Evolutionary conservation across 2,888 invertebrate species (phyloP), one percentile per base, ranked within the genome.

Genomic region (Dasypolia templi): DNA sequence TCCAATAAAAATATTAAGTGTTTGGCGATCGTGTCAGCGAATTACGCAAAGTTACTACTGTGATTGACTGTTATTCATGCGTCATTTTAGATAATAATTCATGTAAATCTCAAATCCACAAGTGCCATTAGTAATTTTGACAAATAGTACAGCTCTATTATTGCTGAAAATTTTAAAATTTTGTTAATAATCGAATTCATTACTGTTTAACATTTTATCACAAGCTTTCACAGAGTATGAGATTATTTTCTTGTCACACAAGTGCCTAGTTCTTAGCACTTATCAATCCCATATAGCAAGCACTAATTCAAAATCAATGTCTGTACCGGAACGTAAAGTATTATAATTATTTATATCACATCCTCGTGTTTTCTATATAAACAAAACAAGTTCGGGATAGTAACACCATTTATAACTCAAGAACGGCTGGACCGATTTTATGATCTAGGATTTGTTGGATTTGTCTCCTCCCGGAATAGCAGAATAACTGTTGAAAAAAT

Each of bases 91-190:
- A 29, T 64, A n/a, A 12, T n/a, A 32, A 42, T 55, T 46, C 22
- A 76, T 76, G 46, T 68, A 55, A 46, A 80, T 68, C 59, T 79
- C 14, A 65, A 66, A 63, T 51, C 69, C 65, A 63, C 59, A 81
- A 80, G 59, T 72, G 64, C 65, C 72, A 61, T 75, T 65, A 75
- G 71, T 79, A 77, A 82, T 85, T 85, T 85, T 76, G 65, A 78
- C 81, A 81, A 83, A 79, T 79, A 64, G 73, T 83, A 79, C 78
- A 81, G 72, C 75, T 67, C 19, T 55, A 58, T 58, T 75, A 70
- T 66, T 69, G 56, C 76, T 72, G 32, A 59, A 56, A 42, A 22
- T 74, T 56, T 42, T n/a, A 67, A 71, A 78, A 72, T 53, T 42
- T 42, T 64, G 26, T 67, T 19, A 66, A 22, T 55, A 46, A 44